phyloP scores from a whole-genome alignment of 2,888 invertebrate species.

The Linnaemya tessellans region DNA sequence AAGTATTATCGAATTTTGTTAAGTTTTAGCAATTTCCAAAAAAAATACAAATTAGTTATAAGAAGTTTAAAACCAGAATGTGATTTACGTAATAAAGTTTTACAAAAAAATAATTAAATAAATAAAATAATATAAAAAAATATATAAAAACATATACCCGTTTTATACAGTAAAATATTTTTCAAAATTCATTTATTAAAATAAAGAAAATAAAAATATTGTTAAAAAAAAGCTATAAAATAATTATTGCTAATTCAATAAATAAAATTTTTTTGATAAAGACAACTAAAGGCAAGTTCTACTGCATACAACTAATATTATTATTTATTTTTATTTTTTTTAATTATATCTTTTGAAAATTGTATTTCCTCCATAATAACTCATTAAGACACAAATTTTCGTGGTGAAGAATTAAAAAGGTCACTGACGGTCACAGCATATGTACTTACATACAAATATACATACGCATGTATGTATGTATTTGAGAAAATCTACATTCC shows the following conservation, averaged over 20 bases:
- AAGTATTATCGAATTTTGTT: conserved; percentile 30
- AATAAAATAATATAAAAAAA: no score
- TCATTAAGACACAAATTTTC: neutral
- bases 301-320: neutral
- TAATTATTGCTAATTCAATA: neutral
- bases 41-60: conserved; percentile 43
- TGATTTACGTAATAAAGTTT: conserved; percentile 57
- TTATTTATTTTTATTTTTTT: no score
- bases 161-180: neutral
- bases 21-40: neutral
- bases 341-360: neutral
- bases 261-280: neutral
- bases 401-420: conserved; percentile 61
- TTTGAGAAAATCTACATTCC: neutral
- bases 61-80: conserved; percentile 44
- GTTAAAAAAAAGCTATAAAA: neutral
- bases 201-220: neutral
- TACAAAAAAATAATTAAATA: no score
- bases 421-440: conserved; percentile 56
- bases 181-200: neutral
- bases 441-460: neutral
- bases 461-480: neutral
- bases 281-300: conserved; percentile 18
- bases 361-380: neutral
- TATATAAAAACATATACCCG: neutral